Percentiles rank a stretch among this genome's conserved stretches.
phyloP scores from a whole-genome alignment of 2,797 vertebrate species.

The Zonotrichia albicollis region DNA sequence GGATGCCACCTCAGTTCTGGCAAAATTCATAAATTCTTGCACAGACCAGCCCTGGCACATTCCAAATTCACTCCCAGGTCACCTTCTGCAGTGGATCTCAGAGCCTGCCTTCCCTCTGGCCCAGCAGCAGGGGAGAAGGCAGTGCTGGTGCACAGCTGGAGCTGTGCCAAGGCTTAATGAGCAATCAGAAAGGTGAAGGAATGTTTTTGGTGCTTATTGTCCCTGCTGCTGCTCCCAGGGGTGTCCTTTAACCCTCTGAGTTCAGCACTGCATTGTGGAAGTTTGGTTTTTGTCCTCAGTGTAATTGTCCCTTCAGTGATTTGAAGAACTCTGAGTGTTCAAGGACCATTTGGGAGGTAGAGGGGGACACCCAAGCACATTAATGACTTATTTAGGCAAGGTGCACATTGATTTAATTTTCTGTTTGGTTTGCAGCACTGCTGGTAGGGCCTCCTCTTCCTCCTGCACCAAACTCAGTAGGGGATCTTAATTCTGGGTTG shows the following conservation, averaged over 20 bases:
- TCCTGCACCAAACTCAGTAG: background rate
- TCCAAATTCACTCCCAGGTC: background rate
- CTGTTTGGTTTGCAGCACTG: conserved; percentile 1
- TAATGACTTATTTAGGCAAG: conserved; percentile 30
- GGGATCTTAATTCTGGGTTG: background rate
- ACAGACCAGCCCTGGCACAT: background rate
- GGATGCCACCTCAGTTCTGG: background rate
- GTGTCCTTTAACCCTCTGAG: conserved; percentile 19
- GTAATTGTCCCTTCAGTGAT: conserved; percentile 49
- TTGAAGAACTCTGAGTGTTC: conserved; percentile 23
- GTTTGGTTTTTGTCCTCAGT: conserved; percentile 11
- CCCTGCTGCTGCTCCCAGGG: conserved; percentile 1
- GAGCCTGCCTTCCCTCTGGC: background rate
- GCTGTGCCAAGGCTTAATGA: conserved; percentile 47
- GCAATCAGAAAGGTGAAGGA: conserved; percentile 54
- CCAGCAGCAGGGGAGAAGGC: background rate
- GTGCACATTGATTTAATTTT: conserved; percentile 35
- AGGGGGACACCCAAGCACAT: background rate
- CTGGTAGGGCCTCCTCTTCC: background rate
- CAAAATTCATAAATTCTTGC: background rate
- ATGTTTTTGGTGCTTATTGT: conserved; percentile 28
- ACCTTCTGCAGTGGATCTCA: background rate
- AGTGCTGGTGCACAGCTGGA: conserved; percentile 16
- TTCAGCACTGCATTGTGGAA: conserved; percentile 10
- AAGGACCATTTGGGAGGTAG: background rate